phyloP scores from a whole-genome alignment of 2,888 invertebrate species.

The Drosophila tripunctata region DNA sequence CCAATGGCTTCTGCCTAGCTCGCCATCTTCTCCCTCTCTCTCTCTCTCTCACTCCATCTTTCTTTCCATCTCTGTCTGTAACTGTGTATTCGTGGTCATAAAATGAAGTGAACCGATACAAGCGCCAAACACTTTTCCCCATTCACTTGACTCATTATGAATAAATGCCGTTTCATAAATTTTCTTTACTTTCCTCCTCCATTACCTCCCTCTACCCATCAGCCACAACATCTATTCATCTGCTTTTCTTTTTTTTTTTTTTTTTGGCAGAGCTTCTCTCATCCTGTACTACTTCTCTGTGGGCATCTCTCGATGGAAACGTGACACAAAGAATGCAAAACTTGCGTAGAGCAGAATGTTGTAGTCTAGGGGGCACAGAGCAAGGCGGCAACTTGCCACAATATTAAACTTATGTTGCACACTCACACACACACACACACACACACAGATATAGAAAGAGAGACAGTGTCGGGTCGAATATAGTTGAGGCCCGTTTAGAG shows the following conservation, averaged over 20 bases:
- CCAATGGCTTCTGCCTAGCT: conserved; percentile 43
- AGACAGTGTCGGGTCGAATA: conserved; percentile 20
- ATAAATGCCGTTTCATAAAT: conserved; percentile 78
- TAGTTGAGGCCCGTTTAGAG: conserved; percentile 45
- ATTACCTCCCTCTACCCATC: neutral
- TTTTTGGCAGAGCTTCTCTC: conserved; percentile 41
- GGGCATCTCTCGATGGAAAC: conserved; percentile 58
- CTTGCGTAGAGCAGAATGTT: conserved; percentile 32
- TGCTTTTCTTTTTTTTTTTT: conserved; percentile 8
- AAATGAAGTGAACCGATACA: conserved; percentile 61
- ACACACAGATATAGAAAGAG: conserved; percentile 2
- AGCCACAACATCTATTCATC: neutral
- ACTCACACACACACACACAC: conserved; percentile 12
- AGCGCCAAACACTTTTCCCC: conserved; percentile 63
- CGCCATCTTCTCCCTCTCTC: conserved; percentile 17
- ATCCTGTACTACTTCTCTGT: conserved; percentile 31
- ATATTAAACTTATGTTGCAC: conserved; percentile 64
- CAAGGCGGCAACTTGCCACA: conserved; percentile 37
- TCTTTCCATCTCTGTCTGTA: neutral
- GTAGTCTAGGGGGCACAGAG: neutral
- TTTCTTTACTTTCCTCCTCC: conserved; percentile 52
- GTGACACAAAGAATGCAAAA: conserved; percentile 80
- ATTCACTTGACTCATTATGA: conserved; percentile 71
- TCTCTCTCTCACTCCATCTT: neutral
- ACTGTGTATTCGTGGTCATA: conserved; percentile 48